phyloP scores from a whole-genome alignment of 2,113 vertebrate species.

The Ptilorrhoa leucosticta region DNA sequence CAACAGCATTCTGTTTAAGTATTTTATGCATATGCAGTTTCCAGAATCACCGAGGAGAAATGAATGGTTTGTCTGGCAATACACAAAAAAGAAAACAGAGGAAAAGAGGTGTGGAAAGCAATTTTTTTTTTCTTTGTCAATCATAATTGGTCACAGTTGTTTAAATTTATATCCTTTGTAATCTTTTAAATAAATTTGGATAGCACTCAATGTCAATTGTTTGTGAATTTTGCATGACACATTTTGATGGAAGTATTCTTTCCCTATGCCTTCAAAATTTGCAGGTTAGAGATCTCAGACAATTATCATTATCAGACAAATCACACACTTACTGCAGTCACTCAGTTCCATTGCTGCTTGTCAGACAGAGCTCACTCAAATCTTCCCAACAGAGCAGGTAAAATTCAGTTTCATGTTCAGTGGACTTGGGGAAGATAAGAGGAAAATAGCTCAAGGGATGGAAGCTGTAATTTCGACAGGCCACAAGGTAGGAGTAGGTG shows the following conservation, averaged over 20 bases:
- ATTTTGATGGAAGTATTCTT: neutral
- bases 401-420: neutral
- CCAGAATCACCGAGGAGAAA: neutral
- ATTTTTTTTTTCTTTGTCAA: neutral
- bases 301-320: neutral
- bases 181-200: neutral
- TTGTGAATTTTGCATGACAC: neutral
- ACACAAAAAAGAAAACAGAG: neutral
- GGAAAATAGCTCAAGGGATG: neutral
- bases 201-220: neutral
- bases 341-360: neutral
- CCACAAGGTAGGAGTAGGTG: neutral
- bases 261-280: neutral
- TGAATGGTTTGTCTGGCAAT: neutral
- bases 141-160: neutral
- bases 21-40: neutral
- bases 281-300: fast-evolving
- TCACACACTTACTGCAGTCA: neutral
- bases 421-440: neutral
- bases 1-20: neutral
- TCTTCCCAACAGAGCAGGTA: neutral
- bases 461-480: neutral
- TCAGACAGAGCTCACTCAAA: neutral
- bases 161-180: neutral
- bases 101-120: neutral